Percentiles rank a stretch among this genome's conserved stretches.
phyloP scores from a whole-genome alignment of 2,113 vertebrate genomes.

The Herpetotheres cachinnans region DNA sequence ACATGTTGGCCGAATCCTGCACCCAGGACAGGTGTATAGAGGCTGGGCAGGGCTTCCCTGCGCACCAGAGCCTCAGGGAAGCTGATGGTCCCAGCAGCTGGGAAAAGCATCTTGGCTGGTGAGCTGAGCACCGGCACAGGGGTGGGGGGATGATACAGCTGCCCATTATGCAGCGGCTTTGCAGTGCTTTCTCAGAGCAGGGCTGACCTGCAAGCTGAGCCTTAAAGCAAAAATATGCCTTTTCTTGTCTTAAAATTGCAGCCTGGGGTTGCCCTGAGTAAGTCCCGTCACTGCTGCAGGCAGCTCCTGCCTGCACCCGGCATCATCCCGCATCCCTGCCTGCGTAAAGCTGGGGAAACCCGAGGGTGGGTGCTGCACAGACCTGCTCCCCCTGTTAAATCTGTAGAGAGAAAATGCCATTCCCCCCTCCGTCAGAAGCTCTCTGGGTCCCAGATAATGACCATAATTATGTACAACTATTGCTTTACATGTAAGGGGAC shows the following conservation, averaged over 20 bases:
- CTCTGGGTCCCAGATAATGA: neutral
- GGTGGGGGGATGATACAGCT: neutral
- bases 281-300: neutral
- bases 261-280: neutral
- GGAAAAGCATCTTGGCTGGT: neutral
- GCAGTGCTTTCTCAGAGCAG: neutral
- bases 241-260: neutral
- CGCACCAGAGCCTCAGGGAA: neutral
- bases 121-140: neutral
- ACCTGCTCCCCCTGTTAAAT: neutral
- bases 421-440: neutral
- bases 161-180: neutral
- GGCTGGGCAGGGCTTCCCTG: neutral
- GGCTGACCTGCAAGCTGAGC: neutral
- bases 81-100: rapidly evolving
- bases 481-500: rapidly evolving
- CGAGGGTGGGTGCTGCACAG: neutral
- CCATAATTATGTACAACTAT: neutral
- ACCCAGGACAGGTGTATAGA: rapidly evolving
- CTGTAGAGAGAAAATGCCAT: neutral
- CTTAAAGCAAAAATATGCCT: neutral
- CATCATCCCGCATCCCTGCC: neutral
- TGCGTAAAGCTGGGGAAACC: neutral
- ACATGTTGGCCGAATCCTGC: rapidly evolving
- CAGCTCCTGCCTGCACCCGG: neutral